phyloP scores from a whole-genome alignment of 2,888 invertebrate genomes.

The Xestia ashworthii region DNA sequence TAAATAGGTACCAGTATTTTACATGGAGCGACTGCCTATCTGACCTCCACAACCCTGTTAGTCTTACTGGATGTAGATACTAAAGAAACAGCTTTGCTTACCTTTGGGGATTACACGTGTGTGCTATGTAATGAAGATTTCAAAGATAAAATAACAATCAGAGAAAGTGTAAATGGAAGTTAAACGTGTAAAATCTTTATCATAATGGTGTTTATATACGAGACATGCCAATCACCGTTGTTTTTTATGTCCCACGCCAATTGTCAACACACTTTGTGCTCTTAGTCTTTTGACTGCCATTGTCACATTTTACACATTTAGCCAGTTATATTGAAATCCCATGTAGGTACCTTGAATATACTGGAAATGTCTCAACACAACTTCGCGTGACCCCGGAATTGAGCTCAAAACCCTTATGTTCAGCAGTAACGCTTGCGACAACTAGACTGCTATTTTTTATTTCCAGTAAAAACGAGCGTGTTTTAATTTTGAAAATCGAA shows the following conservation, averaged over 20 bases:
- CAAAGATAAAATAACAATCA: neutral
- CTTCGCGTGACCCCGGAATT: neutral
- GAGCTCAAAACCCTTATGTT: too few species aligned
- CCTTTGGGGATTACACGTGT: neutral
- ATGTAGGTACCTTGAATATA: neutral
- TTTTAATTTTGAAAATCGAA: neutral
- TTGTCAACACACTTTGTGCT: conserved; percentile 28
- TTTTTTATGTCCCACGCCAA: conserved; percentile 45
- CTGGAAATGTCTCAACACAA: neutral
- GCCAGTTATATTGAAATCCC: neutral
- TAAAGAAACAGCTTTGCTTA: neutral
- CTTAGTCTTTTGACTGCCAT: too few species aligned
- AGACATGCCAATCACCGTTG: conserved; percentile 31
- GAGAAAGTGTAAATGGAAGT: conserved; percentile 25
- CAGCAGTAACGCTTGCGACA: neutral
- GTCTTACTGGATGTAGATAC: neutral
- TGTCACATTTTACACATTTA: neutral
- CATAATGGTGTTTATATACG: conserved; percentile 10
- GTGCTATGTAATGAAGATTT: neutral
- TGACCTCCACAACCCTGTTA: too few species aligned
- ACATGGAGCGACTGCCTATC: too few species aligned
- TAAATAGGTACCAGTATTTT: too few species aligned
- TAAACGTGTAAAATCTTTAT: conserved; percentile 39
- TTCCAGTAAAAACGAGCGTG: too few species aligned
- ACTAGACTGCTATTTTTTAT: neutral